Percentiles rank a stretch among this genome's conserved stretches.
phyloP scores from a whole-genome alignment of 2,888 invertebrate species.

The Pristionchus fissidentatus region DNA sequence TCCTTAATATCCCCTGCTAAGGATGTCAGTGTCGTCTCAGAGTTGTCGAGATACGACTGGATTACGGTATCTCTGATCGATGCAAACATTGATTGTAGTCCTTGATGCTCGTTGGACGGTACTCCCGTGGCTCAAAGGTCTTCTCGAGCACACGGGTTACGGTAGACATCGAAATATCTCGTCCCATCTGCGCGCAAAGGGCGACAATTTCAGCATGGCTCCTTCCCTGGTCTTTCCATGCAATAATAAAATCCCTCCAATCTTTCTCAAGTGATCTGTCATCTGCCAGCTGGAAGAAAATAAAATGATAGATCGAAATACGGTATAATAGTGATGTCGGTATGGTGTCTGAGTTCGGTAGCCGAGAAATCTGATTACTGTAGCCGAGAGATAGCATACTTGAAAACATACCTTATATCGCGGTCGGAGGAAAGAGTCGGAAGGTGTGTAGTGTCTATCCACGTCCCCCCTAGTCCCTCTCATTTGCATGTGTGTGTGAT shows the following conservation, averaged over 20 bases:
- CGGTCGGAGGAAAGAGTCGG: background rate
- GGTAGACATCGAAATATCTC: background rate
- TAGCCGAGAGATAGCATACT: background rate
- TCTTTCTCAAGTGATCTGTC: background rate
- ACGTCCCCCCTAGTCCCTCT: no score
- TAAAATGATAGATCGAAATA: background rate
- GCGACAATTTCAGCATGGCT: background rate
- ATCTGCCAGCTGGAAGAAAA: background rate
- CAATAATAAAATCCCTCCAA: background rate
- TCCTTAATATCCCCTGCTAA: background rate
- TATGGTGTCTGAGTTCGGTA: background rate
- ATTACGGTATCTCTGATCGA: background rate
- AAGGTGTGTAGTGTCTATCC: no score
- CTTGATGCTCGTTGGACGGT: background rate
- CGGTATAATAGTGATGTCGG: no score
- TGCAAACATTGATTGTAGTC: background rate
- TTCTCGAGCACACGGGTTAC: background rate
- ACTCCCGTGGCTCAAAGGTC: background rate
- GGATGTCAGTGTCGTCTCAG: background rate
- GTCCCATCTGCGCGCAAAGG: background rate
- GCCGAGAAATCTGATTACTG: background rate
- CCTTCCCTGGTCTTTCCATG: background rate
- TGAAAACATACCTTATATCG: background rate
- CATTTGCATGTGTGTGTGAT: background rate
- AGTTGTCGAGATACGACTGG: background rate